phyloP scores from a whole-genome alignment of 1,140 invertebrate genomes.

The Drosophila kanapiae region DNA sequence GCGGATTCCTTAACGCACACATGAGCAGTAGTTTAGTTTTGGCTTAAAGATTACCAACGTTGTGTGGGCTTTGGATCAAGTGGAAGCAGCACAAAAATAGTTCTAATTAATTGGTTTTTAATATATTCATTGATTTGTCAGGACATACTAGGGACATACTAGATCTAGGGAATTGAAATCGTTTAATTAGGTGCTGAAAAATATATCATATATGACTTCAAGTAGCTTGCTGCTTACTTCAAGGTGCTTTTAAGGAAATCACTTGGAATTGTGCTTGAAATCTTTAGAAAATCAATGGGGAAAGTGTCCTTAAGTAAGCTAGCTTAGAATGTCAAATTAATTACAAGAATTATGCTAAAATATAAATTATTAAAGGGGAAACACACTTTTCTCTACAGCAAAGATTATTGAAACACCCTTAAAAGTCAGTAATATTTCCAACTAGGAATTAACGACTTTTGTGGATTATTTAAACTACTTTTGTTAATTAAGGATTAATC shows the following conservation, averaged over 20 bases:
- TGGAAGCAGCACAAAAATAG: conserved; percentile 1
- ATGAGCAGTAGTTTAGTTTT: conserved; percentile 19
- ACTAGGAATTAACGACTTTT: not conserved
- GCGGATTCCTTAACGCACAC: conserved; percentile 53
- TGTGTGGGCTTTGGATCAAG: conserved; percentile 2
- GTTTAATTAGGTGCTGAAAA: not conserved
- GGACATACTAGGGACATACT: not conserved
- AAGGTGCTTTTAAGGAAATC: not conserved
- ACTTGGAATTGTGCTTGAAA: not conserved
- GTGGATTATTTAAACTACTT: not conserved
- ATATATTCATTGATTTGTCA: no score
- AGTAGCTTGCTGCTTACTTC: not conserved
- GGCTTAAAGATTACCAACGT: conserved; percentile 21
- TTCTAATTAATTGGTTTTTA: not conserved
- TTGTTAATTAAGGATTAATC: not conserved
- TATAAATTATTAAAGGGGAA: not conserved
- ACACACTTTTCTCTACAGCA: no score
- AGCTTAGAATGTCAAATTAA: not conserved
- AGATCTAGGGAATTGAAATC: not conserved
- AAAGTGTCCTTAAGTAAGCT: not conserved
- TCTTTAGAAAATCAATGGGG: not conserved
- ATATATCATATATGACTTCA: not conserved
- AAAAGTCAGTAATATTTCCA: not conserved
- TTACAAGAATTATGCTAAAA: not conserved
- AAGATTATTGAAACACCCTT: not conserved